Base-by-base conservation (phyloP, 2,888 invertebrate species). In the Drosophila anceps region DNA sequence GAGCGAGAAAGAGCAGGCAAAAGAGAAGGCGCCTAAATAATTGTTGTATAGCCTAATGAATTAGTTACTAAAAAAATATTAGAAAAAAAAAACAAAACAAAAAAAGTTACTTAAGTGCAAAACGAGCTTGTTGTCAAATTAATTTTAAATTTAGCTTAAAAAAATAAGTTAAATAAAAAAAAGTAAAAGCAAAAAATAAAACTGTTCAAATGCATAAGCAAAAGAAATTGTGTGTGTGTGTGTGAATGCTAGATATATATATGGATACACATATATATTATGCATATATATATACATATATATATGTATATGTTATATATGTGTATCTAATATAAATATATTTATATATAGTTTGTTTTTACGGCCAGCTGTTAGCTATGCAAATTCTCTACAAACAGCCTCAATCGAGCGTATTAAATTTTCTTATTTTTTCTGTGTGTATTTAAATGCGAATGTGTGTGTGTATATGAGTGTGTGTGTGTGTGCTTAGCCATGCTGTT, bases 111-210 rank as follows among this genome's bases (percentile, higher is more conserved):
- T 84, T 86, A 86, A 90, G 88, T 90, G 90, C 85, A 89, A 90
- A 86, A 90, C 90, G 86, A 86, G 86, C 86, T 86, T 86, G 91
- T 86, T 90, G 91, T 86, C 88, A 79, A 85, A 90, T 85, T 79
- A 82, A 72, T 79, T 82, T 87, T 70, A 72, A 63, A 71, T 54
- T 81, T 84, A 82, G 88, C 77, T 77, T 75, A 66, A 73, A 31
- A 44, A 59, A 64, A 13, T 29, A 55, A 33, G 20, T 31, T 20
- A 15, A 58, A 39, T 20, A 27, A 1, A 24, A 18, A 20, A 27
- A 48, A 69, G 8, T 3, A 24, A 61, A 39, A 50, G 12, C 10
- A 27, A 41, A 50, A 37, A 43, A 12, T 13, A 37, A 31, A 70
- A 48, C 50, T 70, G 57, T 71, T 71, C 50, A 72, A 35, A 39